These are phyloP conservation scores for Percopsis omiscomaycus DNA, from an alignment of 2,797 vertebrate species.

Conservation along the genomic window DNA sequence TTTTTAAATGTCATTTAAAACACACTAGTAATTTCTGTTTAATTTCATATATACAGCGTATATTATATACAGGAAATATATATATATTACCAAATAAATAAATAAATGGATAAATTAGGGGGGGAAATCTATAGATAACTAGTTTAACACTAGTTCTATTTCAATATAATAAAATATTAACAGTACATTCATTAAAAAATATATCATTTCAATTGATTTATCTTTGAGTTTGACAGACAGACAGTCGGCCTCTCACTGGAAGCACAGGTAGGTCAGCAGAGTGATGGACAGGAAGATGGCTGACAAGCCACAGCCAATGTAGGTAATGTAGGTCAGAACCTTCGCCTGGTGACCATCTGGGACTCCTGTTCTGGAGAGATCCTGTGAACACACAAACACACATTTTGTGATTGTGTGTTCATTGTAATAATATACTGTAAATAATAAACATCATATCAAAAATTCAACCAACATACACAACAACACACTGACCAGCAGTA, in stretches of 20 bases:
- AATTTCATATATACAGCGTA: no score
- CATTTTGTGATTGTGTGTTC: slow-evolving; percentile 4
- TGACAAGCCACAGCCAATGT: slow-evolving; percentile 92
- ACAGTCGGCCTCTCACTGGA: slow-evolving; percentile 51
- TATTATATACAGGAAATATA: not conserved
- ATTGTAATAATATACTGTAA: slow-evolving; percentile 24
- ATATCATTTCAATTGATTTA: not conserved
- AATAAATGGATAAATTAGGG: not conserved
- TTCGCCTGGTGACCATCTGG: slow-evolving; percentile 68
- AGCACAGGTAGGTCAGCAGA: slow-evolving; percentile 69
- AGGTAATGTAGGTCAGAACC: slow-evolving; percentile 90
- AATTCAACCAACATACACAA: slow-evolving; percentile 3
- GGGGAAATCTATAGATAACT: no score
- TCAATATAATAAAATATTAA: no score
- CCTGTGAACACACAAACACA: slow-evolving; percentile 65
- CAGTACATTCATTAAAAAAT: not conserved
- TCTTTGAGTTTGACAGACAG: no score
- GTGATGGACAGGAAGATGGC: slow-evolving; percentile 89
- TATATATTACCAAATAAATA: not conserved
- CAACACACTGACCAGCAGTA: slow-evolving; percentile 83
- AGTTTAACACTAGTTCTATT: no score
- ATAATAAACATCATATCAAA: no score
- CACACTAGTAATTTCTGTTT: no score
- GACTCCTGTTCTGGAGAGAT: slow-evolving; percentile 76
- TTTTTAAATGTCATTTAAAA: not conserved